Evolutionary conservation across 1,140 invertebrate species (phyloP).

Genomic region (Gonatopus flavifemur): DNA sequence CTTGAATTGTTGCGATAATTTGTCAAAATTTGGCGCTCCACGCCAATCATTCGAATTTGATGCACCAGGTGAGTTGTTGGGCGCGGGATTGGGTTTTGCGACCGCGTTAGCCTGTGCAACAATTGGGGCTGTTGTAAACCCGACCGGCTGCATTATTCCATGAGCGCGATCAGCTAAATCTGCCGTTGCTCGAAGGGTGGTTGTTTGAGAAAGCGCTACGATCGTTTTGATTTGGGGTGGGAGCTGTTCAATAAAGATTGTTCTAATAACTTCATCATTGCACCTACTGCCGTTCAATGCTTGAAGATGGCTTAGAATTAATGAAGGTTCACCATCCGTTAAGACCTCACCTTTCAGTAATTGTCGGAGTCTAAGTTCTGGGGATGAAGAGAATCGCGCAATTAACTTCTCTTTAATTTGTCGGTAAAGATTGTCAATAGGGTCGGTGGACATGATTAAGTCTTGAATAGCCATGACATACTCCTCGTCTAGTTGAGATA

Average conservation of each 20-base stretch:
- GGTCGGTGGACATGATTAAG: neutral
- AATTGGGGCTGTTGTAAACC: neutral
- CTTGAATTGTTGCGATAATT: neutral
- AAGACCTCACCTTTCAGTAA: constrained; percentile 1
- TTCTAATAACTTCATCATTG: neutral
- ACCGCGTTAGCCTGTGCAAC: neutral
- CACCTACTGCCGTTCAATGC: neutral
- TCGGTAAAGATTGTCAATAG: neutral
- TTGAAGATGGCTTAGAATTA: neutral
- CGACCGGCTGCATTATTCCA: neutral
- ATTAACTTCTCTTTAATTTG: neutral
- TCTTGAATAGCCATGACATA: neutral
- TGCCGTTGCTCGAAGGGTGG: neutral
- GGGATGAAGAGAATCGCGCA: neutral
- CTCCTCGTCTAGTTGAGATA: neutral
- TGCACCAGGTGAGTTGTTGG: too few species aligned
- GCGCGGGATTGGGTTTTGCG: neutral
- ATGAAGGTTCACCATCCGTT: neutral
- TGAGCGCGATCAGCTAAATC: neutral
- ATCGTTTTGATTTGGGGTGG: neutral
- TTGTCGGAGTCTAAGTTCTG: neutral
- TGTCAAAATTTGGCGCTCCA: neutral
- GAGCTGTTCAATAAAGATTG: constrained; percentile 2
- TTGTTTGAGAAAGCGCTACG: neutral
- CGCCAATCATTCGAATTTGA: too few species aligned